Evolutionary conservation across 2,797 vertebrate species (phyloP), one percentile per base, ranked within the genome.

Genomic region (Poecilia wingei): DNA sequence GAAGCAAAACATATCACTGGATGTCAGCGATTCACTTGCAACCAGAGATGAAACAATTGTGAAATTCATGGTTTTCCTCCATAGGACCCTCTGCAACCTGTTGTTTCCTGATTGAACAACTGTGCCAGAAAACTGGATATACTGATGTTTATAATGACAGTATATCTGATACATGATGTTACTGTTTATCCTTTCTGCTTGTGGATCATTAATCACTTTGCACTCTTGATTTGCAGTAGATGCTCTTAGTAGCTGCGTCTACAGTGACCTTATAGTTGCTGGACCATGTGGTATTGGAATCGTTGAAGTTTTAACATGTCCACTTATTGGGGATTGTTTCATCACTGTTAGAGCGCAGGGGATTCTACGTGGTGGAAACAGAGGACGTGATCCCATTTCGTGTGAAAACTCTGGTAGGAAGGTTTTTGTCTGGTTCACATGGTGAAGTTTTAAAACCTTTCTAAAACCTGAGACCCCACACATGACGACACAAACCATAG

Each of bases 161-260:
- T 16, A 39, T 39, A 66, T 39, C 61, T 1, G 1, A 39, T 39
- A 20, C 33, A 20, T 39, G 5, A 61, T 18, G 31, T 39, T 68
- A 55, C 36, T 28, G 36, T 68, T 4, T 39, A 33, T 77, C 46
- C 75, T 77, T 73, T 55, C 45, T 72, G 16, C 64, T 55, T 76
- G 71, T 84, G 72, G 55, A 61, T 79, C 53, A 86, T 79, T 47
- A 64, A 79, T 74, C 53, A 20, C n/a, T 51, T 74, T 39, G 55
- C 49, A 77, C 33, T 5, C 31, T 36, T 66, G 33, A 39, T 66
- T 39, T 39, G 39, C 16, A 39, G 39, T 20, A 39, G 33, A 66
- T 66, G 6, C 64, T 66, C 18, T 66, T 22, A 39, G 47, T 47
- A 47, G 16, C 47, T 47, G 47, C 1, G 47, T 47, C 14, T 47